These are phyloP conservation scores for Eupithecia subumbrata DNA, from an alignment of 2,888 invertebrate species.

Conservation along the genomic window DNA sequence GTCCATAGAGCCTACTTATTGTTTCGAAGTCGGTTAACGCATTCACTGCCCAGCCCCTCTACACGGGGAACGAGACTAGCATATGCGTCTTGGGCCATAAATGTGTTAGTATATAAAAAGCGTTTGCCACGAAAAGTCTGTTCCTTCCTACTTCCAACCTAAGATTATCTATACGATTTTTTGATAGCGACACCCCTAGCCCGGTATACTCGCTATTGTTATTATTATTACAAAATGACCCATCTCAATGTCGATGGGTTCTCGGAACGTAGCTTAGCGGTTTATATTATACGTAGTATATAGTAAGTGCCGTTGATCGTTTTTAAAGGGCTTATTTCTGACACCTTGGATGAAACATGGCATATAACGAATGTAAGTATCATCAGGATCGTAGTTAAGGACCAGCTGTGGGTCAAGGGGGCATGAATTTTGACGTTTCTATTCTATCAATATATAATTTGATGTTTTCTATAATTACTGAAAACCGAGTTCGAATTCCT, in stretches of 20 bases:
- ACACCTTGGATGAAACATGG: slow-evolving; percentile 79
- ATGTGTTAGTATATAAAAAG: no score
- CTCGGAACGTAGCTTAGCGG: slow-evolving; percentile 63
- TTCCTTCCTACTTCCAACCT: not conserved
- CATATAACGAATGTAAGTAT: slow-evolving; percentile 57
- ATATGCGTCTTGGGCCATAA: no score
- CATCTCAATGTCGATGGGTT: slow-evolving; percentile 80
- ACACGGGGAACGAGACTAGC: no score
- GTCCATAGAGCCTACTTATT: no score
- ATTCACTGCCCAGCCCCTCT: no score
- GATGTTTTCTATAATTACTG: no score
- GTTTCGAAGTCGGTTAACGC: no score
- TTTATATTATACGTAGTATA: slow-evolving; percentile 48
- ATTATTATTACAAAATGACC: slow-evolving; percentile 82
- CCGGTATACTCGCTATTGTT: slow-evolving; percentile 44
- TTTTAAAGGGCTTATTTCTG: slow-evolving; percentile 78
- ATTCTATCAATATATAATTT: no score
- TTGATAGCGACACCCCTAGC: slow-evolving; percentile 62
- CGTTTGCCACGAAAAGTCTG: not conserved
- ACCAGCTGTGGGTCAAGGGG: not conserved
- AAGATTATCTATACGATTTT: not conserved
- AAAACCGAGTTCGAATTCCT: no score
- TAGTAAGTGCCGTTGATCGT: slow-evolving; percentile 70
- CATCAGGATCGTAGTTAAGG: slow-evolving; percentile 17
- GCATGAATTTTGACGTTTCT: not conserved